A percentile compares a stretch with the other conserved stretches of the same genome.
These are phyloP conservation scores for Anseranas semipalmata DNA, from an alignment of 2,113 vertebrate species.

Conservation along the genomic window DNA sequence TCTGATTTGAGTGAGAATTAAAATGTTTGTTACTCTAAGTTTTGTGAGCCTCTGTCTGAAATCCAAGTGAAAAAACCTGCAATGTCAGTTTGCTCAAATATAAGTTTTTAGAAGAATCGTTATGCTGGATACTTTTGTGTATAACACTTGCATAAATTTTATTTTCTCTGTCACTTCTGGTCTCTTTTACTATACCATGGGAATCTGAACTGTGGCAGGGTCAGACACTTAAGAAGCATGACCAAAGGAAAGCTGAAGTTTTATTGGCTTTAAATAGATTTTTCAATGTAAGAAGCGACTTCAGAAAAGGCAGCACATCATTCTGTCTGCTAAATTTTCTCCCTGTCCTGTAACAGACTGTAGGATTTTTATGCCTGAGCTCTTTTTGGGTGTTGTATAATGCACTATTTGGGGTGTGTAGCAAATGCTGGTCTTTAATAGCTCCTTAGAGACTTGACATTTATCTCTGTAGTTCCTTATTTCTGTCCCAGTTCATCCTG, in stretches of 20 bases:
- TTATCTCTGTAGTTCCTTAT: not conserved
- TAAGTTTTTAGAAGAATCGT: not conserved
- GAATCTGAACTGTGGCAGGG: not conserved
- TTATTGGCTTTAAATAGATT: not conserved
- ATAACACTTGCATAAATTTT: not conserved
- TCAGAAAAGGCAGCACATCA: not conserved
- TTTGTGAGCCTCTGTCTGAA: constrained; percentile 46
- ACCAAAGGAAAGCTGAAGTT: not conserved
- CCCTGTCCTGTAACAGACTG: not conserved
- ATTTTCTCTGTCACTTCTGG: not conserved
- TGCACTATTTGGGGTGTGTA: not conserved
- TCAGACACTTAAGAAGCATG: not conserved
- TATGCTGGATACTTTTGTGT: not conserved
- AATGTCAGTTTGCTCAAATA: not conserved
- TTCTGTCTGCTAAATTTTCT: not conserved
- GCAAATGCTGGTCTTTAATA: not conserved
- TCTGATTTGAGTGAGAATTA: constrained; percentile 28
- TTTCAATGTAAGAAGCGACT: not conserved
- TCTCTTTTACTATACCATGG: not conserved
- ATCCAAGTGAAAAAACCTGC: constrained; percentile 5
- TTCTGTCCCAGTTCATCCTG: not conserved
- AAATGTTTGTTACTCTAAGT: constrained; percentile 41
- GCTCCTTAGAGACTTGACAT: not conserved
- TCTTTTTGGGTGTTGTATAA: not conserved
- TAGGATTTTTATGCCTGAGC: not conserved